A percentile compares a stretch with the other conserved stretches of the same genome.
Conservation (phyloP, 2,888 invertebrate species). For the Cetonia aurata region DNA sequence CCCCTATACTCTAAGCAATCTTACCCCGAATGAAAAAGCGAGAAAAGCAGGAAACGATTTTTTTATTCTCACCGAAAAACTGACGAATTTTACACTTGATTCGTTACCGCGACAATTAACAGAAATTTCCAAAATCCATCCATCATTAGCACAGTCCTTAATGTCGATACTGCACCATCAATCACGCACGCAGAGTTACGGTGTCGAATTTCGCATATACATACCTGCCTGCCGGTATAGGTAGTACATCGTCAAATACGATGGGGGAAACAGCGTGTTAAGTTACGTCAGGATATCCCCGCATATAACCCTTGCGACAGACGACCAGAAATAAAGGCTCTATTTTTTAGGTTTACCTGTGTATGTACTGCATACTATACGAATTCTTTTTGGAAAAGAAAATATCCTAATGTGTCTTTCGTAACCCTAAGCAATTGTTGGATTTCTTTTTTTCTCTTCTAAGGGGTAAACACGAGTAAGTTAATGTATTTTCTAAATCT, state of each 20-base stretch:
- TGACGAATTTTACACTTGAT: conserved; percentile 29
- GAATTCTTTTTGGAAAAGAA: too few relatives aligned
- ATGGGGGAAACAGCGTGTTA: conserved; percentile 3
- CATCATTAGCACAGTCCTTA: neutral
- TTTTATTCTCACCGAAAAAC: conserved; percentile 28
- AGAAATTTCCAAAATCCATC: conserved; percentile 15
- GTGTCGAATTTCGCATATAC: too few relatives aligned
- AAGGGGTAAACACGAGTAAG: neutral
- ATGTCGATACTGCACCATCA: neutral
- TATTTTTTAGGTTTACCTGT: too few relatives aligned
- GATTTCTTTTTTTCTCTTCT: conserved; percentile 13
- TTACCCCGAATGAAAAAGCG: too few relatives aligned
- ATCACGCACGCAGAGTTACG: too few relatives aligned
- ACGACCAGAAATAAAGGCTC: neutral
- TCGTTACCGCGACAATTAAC: conserved; percentile 24
- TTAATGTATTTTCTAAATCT: neutral
- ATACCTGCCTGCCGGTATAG: too few relatives aligned
- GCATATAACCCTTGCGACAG: conserved; percentile 36
- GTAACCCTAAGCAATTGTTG: neutral
- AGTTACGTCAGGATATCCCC: conserved; percentile 22
- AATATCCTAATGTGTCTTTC: too few relatives aligned
- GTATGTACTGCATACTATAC: too few relatives aligned
- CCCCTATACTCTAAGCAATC: too few relatives aligned
- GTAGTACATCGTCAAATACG: too few relatives aligned
- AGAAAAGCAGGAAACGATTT: neutral